phyloP scores from a whole-genome alignment of 2,797 vertebrate genomes.

The Xenentodon cancila region DNA sequence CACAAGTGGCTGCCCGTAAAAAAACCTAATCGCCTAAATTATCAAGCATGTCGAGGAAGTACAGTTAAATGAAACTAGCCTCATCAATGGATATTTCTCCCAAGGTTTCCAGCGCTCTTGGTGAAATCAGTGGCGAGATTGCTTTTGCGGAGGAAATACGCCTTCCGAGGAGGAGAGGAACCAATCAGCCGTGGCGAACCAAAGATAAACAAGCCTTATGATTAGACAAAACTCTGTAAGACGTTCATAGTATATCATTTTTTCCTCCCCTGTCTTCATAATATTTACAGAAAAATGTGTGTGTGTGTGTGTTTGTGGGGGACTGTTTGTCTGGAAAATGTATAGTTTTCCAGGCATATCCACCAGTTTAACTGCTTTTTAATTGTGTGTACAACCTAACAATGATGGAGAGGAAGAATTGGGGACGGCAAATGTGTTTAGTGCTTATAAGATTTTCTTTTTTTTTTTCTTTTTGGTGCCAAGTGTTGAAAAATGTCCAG shows the following conservation, averaged over 20 bases:
- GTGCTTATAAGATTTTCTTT: constrained; percentile 14
- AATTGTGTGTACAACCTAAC: constrained; percentile 18
- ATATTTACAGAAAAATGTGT: background rate
- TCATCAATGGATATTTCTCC: constrained; percentile 72
- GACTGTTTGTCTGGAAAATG: constrained; percentile 10
- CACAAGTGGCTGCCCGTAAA: constrained; percentile 15
- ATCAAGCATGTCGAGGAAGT: constrained; percentile 48
- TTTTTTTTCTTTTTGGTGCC: background rate
- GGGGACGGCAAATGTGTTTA: background rate
- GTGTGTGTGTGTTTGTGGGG: background rate
- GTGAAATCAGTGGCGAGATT: constrained; percentile 62
- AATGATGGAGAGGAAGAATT: constrained; percentile 15
- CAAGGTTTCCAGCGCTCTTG: constrained; percentile 56
- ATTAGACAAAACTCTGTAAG: constrained; percentile 80
- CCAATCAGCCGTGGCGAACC: constrained; percentile 76
- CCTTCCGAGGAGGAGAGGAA: constrained; percentile 70
- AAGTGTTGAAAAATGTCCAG: too few species aligned
- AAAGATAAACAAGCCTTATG: constrained; percentile 84
- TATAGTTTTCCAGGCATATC: constrained; percentile 9
- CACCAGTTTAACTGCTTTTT: constrained; percentile 1
- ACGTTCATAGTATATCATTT: constrained; percentile 26
- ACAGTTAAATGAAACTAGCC: constrained; percentile 41
- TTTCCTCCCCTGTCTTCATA: background rate
- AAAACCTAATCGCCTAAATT: constrained; percentile 26
- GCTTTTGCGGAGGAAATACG: constrained; percentile 71